These are phyloP conservation scores for Chironomus tepperi DNA, from an alignment of 1,140 invertebrate species.

Conservation along the genomic window DNA sequence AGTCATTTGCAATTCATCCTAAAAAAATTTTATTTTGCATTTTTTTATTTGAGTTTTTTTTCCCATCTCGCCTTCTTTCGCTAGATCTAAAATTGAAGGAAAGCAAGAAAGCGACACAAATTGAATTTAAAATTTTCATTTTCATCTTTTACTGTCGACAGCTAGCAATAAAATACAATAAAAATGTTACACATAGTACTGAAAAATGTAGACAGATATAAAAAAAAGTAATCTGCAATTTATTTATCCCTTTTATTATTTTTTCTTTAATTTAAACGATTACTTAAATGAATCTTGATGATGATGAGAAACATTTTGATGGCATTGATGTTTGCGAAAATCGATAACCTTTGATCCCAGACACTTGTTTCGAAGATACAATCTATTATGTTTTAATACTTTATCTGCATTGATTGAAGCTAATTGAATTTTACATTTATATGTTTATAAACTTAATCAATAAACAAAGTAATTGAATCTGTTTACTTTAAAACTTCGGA, in stretches of 20 bases:
- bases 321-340: too few species aligned
- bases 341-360: too few species aligned
- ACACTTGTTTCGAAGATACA: too few species aligned
- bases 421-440: too few species aligned
- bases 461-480: too few species aligned
- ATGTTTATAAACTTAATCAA: too few species aligned
- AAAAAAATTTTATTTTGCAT: neutral
- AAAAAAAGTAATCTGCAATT: too few species aligned
- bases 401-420: too few species aligned
- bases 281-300: too few species aligned
- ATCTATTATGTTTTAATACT: too few species aligned
- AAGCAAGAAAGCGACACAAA: conserved; percentile 12
- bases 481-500: too few species aligned
- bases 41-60: neutral
- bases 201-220: neutral
- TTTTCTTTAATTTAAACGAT: neutral
- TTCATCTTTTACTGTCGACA: neutral
- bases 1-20: conserved; percentile 7
- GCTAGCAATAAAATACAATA: neutral
- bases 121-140: conserved; percentile 15
- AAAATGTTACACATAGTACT: neutral
- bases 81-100: neutral
- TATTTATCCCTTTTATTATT: neutral
- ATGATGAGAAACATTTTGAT: too few species aligned
- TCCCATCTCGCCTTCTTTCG: neutral